phyloP scores from a whole-genome alignment of 2,797 vertebrate genomes.

The Dallia pectoralis region DNA sequence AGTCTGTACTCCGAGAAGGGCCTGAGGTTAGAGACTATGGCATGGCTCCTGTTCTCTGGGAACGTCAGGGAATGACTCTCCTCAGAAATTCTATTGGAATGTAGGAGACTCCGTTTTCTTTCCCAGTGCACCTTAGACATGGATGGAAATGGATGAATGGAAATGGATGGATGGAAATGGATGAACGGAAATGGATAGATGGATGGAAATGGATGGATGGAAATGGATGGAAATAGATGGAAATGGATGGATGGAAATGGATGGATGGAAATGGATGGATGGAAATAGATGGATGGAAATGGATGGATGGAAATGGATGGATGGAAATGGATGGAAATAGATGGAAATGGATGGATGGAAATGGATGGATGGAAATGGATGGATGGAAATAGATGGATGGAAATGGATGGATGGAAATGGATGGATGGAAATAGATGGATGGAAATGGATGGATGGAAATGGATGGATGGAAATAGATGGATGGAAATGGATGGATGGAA shows the following conservation, averaged over 20 bases:
- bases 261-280: not conserved
- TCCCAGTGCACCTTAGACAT: slow-evolving; percentile 82
- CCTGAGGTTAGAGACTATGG: slow-evolving; percentile 82
- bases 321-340: not conserved
- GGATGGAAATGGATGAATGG: slow-evolving; percentile 1
- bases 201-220: not conserved
- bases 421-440: not conserved
- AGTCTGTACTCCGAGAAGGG: slow-evolving; percentile 90
- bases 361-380: not conserved
- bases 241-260: not conserved
- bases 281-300: not conserved
- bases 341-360: not conserved
- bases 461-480: not conserved
- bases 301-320: not conserved
- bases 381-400: not conserved
- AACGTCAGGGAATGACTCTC: slow-evolving; percentile 80
- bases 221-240: not conserved
- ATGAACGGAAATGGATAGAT: too few species aligned
- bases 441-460: not conserved
- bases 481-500: not conserved
- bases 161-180: not conserved
- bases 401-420: not conserved
- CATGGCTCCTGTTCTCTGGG: slow-evolving; percentile 77
- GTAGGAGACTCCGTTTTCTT: slow-evolving; percentile 79
- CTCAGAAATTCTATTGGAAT: slow-evolving; percentile 74